phyloP scores from a whole-genome alignment of 2,888 invertebrate genomes.

The Hydrotaea diabolus region DNA sequence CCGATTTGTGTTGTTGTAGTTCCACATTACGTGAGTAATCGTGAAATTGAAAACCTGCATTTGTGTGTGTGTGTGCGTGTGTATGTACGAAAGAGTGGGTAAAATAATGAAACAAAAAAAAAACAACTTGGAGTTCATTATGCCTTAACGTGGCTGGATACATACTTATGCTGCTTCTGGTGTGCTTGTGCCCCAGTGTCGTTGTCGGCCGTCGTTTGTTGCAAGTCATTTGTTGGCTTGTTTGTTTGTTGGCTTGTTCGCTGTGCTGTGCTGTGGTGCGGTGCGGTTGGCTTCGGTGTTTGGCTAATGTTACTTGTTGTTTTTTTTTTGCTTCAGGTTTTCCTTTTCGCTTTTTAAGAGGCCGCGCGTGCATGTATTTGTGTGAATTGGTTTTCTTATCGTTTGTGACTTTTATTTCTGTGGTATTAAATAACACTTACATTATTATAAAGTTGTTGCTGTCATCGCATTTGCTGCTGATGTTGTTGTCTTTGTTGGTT shows the following conservation, averaged over 20 bases:
- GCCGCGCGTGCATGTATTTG: background rate
- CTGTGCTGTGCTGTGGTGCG: too few species aligned
- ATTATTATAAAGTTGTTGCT: constrained; percentile 54
- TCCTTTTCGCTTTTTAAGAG: constrained; percentile 28
- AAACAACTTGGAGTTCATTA: constrained; percentile 15
- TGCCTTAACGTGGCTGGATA: background rate
- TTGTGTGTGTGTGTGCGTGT: too few species aligned
- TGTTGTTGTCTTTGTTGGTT: constrained; percentile 8
- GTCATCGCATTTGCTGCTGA: too few species aligned
- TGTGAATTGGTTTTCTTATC: constrained; percentile 46
- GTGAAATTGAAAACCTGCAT: constrained; percentile 2
- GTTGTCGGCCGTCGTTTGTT: constrained; percentile 41
- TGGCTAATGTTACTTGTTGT: constrained; percentile 26
- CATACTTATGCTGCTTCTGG: background rate
- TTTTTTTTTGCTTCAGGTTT: constrained; percentile 58
- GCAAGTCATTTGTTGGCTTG: constrained; percentile 48
- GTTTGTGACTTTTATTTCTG: constrained; percentile 47
- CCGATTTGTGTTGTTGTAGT: background rate
- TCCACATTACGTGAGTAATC: constrained; percentile 34
- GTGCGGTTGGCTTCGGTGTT: constrained; percentile 4
- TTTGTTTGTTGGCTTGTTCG: constrained; percentile 3
- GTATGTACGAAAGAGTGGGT: background rate
- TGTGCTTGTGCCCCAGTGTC: constrained; percentile 68
- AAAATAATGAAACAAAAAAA: background rate
- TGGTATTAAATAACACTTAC: constrained; percentile 63